Conservation (phyloP, 2,797 vertebrate genomes). For the Coccyzus lansbergi region DNA sequence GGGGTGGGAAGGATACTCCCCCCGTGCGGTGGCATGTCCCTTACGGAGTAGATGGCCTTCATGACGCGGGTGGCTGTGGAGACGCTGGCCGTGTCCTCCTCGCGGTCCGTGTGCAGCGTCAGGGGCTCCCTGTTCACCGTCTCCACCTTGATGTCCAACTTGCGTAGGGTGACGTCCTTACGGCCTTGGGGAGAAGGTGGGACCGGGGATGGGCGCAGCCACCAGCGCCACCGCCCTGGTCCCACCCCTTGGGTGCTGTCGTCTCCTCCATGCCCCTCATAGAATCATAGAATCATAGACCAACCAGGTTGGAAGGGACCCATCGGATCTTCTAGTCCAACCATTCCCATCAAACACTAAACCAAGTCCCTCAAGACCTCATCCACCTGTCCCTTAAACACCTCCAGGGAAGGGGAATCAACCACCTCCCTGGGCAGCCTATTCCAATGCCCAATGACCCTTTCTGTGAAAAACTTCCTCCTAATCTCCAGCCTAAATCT, state of each 20-base stretch:
- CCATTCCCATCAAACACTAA: too few relatives aligned
- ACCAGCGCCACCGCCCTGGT: rapidly evolving
- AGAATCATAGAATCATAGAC: too few relatives aligned
- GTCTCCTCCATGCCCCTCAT: not conserved
- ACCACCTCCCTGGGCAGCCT: too few relatives aligned
- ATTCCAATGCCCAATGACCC: too few relatives aligned
- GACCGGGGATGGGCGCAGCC: rapidly evolving
- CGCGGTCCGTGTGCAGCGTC: constrained; percentile 81
- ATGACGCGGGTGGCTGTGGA: constrained; percentile 94
- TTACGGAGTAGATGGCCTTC: constrained; percentile 95
- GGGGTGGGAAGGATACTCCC: not conserved
- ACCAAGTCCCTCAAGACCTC: too few relatives aligned
- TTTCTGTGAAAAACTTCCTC: too few relatives aligned
- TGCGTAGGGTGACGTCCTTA: constrained; percentile 91
- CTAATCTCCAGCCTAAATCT: too few relatives aligned
- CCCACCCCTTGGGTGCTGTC: rapidly evolving
- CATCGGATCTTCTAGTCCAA: too few relatives aligned
- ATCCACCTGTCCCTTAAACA: too few relatives aligned
- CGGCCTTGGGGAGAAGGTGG: constrained; percentile 77
- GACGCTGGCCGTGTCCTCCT: constrained; percentile 89
- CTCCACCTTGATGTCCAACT: constrained; percentile 96
- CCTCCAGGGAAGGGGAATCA: too few relatives aligned
- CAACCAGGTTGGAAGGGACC: too few relatives aligned
- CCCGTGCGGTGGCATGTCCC: not conserved
- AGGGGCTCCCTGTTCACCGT: constrained; percentile 94